phyloP scores from a whole-genome alignment of 2,113 vertebrate genomes.

The Paratilapia polleni region DNA sequence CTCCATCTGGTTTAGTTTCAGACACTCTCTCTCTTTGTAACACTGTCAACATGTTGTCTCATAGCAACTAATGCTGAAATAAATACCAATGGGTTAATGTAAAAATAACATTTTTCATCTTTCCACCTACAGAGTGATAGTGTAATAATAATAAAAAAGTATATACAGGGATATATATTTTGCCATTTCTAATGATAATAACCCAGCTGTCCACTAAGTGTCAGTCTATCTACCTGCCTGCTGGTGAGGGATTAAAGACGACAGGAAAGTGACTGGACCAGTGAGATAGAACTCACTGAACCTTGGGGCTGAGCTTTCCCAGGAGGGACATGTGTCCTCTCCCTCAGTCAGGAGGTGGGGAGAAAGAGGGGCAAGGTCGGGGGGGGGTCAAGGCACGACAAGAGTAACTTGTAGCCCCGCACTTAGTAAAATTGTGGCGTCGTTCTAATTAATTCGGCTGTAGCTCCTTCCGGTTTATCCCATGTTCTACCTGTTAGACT shows the following conservation, averaged over 20 bases:
- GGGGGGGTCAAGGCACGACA: neutral
- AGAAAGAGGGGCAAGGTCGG: neutral
- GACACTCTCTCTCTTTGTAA: neutral
- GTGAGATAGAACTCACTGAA: conserved; percentile 67
- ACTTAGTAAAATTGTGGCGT: neutral
- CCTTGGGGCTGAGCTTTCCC: conserved; percentile 61
- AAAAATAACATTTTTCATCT: neutral
- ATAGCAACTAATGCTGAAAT: conserved; percentile 13
- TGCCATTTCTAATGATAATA: neutral
- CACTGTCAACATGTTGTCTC: conserved; percentile 1
- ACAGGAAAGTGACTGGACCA: conserved; percentile 61
- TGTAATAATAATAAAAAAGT: neutral
- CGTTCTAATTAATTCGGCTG: neutral
- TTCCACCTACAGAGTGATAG: neutral
- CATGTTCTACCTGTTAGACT: neutral
- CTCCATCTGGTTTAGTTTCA: conserved; percentile 4
- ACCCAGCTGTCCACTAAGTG: conserved; percentile 34
- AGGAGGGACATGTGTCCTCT: conserved; percentile 65
- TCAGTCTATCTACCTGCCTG: conserved; percentile 44
- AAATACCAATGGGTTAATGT: conserved; percentile 11
- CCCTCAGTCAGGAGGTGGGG: conserved; percentile 3
- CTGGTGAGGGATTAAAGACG: conserved; percentile 66
- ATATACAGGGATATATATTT: neutral
- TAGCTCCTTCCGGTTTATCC: neutral
- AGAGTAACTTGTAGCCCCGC: neutral